Conservation (phyloP, 1,140 invertebrate genomes). For the Lutraria rhynchaena region DNA sequence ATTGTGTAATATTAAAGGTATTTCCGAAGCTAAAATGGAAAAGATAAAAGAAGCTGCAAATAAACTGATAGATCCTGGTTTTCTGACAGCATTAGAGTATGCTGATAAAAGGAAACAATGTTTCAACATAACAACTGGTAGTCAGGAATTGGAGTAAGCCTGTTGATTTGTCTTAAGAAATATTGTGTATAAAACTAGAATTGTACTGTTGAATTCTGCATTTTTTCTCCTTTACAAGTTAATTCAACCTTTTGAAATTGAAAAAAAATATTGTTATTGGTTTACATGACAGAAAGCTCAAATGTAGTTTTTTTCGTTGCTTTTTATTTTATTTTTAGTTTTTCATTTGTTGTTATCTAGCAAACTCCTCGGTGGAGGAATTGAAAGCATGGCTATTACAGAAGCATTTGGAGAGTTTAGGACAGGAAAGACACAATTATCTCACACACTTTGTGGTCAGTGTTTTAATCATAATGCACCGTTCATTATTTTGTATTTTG, state of each 20-base stretch:
- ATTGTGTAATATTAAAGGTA: constrained; percentile 89
- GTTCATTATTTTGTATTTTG: too few species aligned
- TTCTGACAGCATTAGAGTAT: constrained; percentile 90
- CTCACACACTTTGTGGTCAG: constrained; percentile 88
- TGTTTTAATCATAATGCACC: too few species aligned
- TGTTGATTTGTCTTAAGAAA: too few species aligned
- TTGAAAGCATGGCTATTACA: constrained; percentile 85
- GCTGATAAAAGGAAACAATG: constrained; percentile 88
- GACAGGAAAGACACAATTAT: constrained; percentile 90
- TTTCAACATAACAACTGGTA: constrained; percentile 89
- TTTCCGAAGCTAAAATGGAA: constrained; percentile 91
- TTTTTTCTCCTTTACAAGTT: too few species aligned
- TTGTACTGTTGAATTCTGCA: too few species aligned
- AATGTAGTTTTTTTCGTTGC: background rate
- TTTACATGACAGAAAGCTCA: too few species aligned
- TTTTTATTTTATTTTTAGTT: background rate
- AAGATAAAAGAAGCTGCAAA: constrained; percentile 91
- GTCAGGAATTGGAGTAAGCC: constrained; percentile 88
- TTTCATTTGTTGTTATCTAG: constrained; percentile 80
- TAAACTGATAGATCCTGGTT: constrained; percentile 85
- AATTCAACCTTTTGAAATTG: background rate
- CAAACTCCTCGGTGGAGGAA: constrained; percentile 83
- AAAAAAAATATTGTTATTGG: too few species aligned
- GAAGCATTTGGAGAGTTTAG: constrained; percentile 85
- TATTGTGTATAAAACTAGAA: too few species aligned